Percentiles rank a stretch among this genome's conserved stretches.
Evolutionary conservation across 2,113 vertebrate species (phyloP).

Genomic region (Centropus bengalensis): DNA sequence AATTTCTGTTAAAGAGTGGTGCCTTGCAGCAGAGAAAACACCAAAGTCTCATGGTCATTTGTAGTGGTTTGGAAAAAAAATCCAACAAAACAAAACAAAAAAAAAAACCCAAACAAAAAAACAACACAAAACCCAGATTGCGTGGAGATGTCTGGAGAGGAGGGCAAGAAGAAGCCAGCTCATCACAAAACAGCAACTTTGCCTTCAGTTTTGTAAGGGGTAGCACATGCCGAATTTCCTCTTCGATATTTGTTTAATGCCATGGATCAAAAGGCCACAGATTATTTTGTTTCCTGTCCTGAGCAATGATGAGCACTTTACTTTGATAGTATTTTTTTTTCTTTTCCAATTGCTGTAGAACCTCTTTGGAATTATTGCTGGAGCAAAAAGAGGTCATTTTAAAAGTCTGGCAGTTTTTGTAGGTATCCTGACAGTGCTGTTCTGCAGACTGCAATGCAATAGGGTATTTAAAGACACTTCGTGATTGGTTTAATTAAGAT

Average conservation of each 20-base stretch:
- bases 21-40: slow-evolving; percentile 61
- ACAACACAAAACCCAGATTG: neutral
- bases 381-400: slow-evolving; percentile 59
- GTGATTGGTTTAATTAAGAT: slow-evolving; percentile 67
- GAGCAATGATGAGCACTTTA: slow-evolving; percentile 80
- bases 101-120: neutral
- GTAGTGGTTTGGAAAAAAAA: neutral
- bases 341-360: slow-evolving; percentile 63
- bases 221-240: neutral
- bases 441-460: slow-evolving; percentile 59
- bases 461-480: slow-evolving; percentile 73
- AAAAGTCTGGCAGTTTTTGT: slow-evolving; percentile 15
- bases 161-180: neutral
- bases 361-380: slow-evolving; percentile 63
- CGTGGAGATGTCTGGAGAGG: neutral
- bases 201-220: slow-evolving; percentile 41
- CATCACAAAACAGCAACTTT: slow-evolving; percentile 8
- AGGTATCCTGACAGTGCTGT: slow-evolving; percentile 50
- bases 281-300: slow-evolving; percentile 60
- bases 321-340: slow-evolving; percentile 54
- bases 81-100: too few species aligned
- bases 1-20: slow-evolving; percentile 22
- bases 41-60: slow-evolving; percentile 53
- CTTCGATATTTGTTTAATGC: neutral
- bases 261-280: slow-evolving; percentile 72